phyloP scores from a whole-genome alignment of 2,888 invertebrate species.

The Anaspis maculata region DNA sequence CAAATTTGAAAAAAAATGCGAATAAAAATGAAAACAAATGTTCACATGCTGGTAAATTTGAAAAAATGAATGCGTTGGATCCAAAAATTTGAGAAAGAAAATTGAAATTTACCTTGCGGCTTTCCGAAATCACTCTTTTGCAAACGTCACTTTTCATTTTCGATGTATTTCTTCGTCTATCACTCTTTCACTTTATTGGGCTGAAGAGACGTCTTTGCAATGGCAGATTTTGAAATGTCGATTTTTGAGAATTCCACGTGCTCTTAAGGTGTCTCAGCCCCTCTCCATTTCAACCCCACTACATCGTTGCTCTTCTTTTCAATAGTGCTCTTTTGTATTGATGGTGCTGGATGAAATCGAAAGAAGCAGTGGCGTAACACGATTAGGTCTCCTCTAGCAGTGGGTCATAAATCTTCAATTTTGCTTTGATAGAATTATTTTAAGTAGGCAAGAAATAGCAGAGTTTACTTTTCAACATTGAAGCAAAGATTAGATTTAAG shows the following conservation, averaged over 20 bases:
- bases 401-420: too few species aligned
- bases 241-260: conserved; percentile 8
- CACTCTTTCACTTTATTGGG: too few species aligned
- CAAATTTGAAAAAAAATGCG: too few species aligned
- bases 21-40: conserved; percentile 1
- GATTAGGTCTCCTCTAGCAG: too few species aligned
- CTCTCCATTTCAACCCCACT: conserved; percentile 13
- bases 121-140: conserved; percentile 29
- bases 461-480: too few species aligned
- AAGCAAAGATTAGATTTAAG: too few species aligned
- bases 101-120: conserved; percentile 30
- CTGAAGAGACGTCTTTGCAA: background rate
- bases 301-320: too few species aligned
- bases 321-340: too few species aligned
- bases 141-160: conserved; percentile 25
- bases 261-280: conserved; percentile 17
- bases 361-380: too few species aligned
- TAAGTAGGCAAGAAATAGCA: too few species aligned
- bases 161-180: background rate
- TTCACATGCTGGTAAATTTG: conserved; percentile 1
- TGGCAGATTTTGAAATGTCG: background rate
- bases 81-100: conserved; percentile 3
- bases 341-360: too few species aligned
- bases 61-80: conserved; percentile 3
- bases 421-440: too few species aligned